Base-by-base conservation (phyloP, 2,888 invertebrate genomes). In the Polylopha cassiicola region DNA sequence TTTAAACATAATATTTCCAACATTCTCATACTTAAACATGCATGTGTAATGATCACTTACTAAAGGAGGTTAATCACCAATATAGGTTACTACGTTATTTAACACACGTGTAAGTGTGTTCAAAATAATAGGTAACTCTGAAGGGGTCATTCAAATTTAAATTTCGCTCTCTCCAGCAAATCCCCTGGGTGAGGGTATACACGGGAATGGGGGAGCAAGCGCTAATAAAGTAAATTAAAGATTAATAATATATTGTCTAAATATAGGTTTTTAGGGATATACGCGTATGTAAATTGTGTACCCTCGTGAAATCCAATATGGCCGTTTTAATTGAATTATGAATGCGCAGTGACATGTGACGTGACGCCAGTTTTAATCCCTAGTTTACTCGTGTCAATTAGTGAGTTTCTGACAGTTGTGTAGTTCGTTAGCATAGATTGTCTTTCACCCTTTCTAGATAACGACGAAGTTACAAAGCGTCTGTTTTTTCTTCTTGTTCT, bases 171-270 rank as follows among this genome's bases (percentile, higher is more conserved):
- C 73, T 67, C 72, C 61, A 58, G 50, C 64, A 68, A 73, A 70
- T 75, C 84, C 81, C 81, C 44, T 38, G 75, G 67, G 78, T 42
- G 65, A 65, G 73, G 78, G 72, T 61, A 68, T 58, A 55, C 53
- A 55, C 47, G 50, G 52, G 53, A 50, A 61, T 62, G 65, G 77
- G 80, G 84, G 76, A 73, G 70, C 55, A 59, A 62, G 61, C 63
- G 76, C 76, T 82, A 81, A 85, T 84, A 82, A 85, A 85, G 81
- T 74, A 84, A 85, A 85, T 85, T 85, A 85, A 82, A 84, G 78
- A 84, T 85, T 84, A 85, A 85, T 85, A 85, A 81, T 82, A 79
- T 66, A 85, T 82, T 76, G 73, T 76, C 73, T 72, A 75, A 73
- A 74, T 77, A 80, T 72, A 74, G 73, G 71, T 71, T 74, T 73